Conservation (phyloP, 2,113 vertebrate species). For the Leptobrachium leishanense region DNA sequence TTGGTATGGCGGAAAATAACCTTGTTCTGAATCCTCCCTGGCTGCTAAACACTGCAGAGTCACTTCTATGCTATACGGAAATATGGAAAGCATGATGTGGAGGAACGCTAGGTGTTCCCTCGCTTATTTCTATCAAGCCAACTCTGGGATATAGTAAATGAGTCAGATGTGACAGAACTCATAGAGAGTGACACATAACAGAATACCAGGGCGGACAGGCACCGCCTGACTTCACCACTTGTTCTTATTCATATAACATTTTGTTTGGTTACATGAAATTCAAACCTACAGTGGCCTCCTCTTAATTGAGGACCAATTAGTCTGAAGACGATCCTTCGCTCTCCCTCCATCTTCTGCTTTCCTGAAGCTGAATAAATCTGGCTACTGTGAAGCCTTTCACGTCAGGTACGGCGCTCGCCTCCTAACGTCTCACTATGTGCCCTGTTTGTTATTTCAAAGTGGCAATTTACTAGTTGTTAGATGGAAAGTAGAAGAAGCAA, state of each 20-base stretch:
- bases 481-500: constrained; percentile 63
- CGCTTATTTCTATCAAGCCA: background rate
- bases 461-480: constrained; percentile 65
- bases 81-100: background rate
- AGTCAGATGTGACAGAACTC: constrained; percentile 20
- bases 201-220: constrained; percentile 53
- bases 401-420: constrained; percentile 33
- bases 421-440: constrained; percentile 51
- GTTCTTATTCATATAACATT: constrained; percentile 57
- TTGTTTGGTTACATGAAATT: constrained; percentile 61
- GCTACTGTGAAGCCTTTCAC: constrained; percentile 53
- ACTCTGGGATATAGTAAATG: rapidly evolving
- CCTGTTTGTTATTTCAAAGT: constrained; percentile 67
- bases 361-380: constrained; percentile 20
- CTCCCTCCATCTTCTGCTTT: background rate
- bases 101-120: background rate
- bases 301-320: constrained; percentile 36
- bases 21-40: too few relatives aligned
- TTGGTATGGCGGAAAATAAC: too few relatives aligned
- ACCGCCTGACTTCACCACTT: constrained; percentile 53
- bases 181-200: constrained; percentile 55
- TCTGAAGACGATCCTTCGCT: constrained; percentile 33
- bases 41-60: too few relatives aligned
- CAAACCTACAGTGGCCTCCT: constrained; percentile 55
- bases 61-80: too few relatives aligned